phyloP scores from a whole-genome alignment of 2,888 invertebrate genomes.

The Malacosoma neustria region DNA sequence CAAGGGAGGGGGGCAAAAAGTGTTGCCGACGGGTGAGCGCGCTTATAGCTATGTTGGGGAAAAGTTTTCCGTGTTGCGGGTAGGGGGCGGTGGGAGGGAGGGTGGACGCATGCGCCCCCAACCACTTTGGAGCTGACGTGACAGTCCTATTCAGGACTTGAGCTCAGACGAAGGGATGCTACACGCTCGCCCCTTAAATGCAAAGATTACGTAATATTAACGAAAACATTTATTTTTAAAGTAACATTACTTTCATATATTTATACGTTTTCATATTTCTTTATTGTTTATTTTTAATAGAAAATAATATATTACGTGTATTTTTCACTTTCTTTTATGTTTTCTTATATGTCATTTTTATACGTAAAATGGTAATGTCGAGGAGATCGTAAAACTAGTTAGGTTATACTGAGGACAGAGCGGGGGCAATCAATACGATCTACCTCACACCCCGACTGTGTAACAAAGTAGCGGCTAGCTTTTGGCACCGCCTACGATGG shows the following conservation, averaged over 20 bases:
- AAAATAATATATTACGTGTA: too few relatives aligned
- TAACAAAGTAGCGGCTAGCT: slow-evolving; percentile 40
- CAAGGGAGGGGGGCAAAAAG: slow-evolving; percentile 68
- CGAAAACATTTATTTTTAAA: slow-evolving; percentile 2
- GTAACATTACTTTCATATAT: too few relatives aligned
- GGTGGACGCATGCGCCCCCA: slow-evolving; percentile 56
- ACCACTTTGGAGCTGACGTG: slow-evolving; percentile 52
- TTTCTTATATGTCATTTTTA: too few relatives aligned
- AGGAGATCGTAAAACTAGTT: slow-evolving; percentile 25
- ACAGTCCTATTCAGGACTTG: slow-evolving; percentile 59
- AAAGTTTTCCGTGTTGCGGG: slow-evolving; percentile 76
- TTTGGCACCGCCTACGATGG: slow-evolving; percentile 45
- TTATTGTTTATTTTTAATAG: too few relatives aligned
- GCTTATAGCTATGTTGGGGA: slow-evolving; percentile 70
- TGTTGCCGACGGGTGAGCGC: slow-evolving; percentile 69
- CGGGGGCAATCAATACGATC: slow-evolving; percentile 43
- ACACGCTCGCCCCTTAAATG: slow-evolving; percentile 16
- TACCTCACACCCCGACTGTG: slow-evolving; percentile 32
- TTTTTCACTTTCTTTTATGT: too few relatives aligned
- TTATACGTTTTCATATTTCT: too few relatives aligned
- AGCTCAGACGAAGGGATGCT: slow-evolving; percentile 30
- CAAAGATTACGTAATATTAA: slow-evolving; percentile 37
- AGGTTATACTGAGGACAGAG: slow-evolving; percentile 30
- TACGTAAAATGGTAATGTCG: slow-evolving; percentile 1
- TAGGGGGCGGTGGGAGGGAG: slow-evolving; percentile 37